A percentile compares a stretch with the other conserved stretches of the same genome.
phyloP scores from a whole-genome alignment of 2,113 vertebrate species.

The Vireo altiloquus region DNA sequence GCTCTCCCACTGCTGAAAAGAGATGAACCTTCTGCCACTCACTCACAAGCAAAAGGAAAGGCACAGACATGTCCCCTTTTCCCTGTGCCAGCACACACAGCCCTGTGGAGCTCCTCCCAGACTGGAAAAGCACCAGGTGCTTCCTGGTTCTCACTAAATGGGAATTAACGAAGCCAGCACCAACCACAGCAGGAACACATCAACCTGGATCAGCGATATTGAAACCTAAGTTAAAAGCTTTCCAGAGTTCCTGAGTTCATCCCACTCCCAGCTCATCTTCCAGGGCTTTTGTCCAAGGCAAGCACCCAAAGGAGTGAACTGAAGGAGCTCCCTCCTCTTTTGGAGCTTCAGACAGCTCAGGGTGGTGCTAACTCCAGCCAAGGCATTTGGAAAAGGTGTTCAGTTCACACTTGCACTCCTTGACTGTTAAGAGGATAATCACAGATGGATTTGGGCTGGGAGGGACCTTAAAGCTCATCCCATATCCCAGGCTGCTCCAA shows the following conservation, averaged over 20 bases:
- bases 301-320: neutral
- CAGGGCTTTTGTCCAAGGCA: neutral
- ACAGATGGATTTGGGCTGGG: neutral
- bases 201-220: rapidly evolving
- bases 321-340: neutral
- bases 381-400: rapidly evolving
- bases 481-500: neutral
- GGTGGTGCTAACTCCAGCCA: neutral
- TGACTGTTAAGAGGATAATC: neutral
- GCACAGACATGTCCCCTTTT: too few relatives aligned
- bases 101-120: neutral
- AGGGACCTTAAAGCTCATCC: neutral
- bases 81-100: neutral
- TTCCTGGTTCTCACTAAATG: neutral
- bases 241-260: neutral
- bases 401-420: neutral
- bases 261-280: neutral
- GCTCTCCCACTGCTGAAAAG: neutral
- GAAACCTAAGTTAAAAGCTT: neutral
- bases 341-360: neutral
- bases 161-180: neutral
- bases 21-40: neutral
- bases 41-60: neutral
- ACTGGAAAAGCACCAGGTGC: neutral
- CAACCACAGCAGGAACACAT: neutral